A percentile compares a stretch with the other conserved stretches of the same genome.
Evolutionary conservation across 2,113 vertebrate genomes (phyloP).

Genomic region (Catharus bicknelli): DNA sequence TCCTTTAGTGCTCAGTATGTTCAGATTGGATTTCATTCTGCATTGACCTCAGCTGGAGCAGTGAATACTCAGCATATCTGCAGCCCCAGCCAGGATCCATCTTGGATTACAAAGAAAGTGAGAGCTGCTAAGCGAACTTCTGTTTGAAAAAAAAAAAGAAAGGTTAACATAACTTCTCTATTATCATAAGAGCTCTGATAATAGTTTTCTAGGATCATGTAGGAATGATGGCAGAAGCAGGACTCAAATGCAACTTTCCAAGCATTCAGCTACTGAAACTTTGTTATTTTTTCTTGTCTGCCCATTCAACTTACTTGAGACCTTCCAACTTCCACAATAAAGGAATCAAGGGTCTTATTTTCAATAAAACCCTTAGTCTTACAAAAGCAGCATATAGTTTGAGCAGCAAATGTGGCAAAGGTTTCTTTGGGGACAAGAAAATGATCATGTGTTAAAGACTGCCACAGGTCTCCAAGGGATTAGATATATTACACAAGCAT

Average conservation of each 20-base stretch:
- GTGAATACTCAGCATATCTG: neutral
- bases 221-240: neutral
- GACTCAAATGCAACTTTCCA: neutral
- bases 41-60: neutral
- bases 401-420: neutral
- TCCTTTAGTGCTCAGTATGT: neutral
- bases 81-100: neutral
- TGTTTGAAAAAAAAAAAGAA: neutral
- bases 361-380: neutral
- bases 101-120: neutral
- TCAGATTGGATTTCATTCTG: constrained; percentile 29
- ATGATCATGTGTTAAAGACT: neutral
- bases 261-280: neutral
- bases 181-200: neutral
- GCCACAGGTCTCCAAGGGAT: neutral
- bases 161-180: neutral
- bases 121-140: neutral
- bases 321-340: neutral
- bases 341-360: neutral
- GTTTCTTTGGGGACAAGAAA: neutral
- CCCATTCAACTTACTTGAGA: neutral
- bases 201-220: neutral
- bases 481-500: neutral
- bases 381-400: neutral
- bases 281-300: neutral